phyloP scores from a whole-genome alignment of 1,140 invertebrate species.

The Apis dorsata region DNA sequence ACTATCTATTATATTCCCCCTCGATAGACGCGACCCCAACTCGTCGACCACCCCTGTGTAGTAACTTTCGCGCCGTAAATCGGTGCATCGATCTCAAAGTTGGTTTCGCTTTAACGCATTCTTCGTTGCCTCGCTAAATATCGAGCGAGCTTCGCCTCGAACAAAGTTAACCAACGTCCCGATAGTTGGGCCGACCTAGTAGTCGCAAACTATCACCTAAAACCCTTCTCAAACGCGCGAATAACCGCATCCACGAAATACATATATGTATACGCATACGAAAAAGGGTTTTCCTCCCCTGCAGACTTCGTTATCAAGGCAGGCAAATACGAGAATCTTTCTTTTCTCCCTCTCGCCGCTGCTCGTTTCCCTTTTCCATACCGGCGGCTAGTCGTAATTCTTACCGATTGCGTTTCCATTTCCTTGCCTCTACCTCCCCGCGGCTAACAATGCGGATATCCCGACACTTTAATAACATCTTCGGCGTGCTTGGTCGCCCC shows the following conservation, averaged over 20 bases:
- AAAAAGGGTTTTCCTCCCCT: neutral
- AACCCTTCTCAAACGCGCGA: no score
- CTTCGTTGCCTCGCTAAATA: conserved; percentile 42
- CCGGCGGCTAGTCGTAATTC: neutral
- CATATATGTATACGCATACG: no score
- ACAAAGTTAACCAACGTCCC: conserved; percentile 40
- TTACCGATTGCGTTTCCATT: conserved; percentile 27
- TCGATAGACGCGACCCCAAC: no score
- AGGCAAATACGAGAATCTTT: neutral
- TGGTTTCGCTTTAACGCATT: neutral
- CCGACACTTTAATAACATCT: conserved; percentile 41
- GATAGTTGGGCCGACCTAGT: conserved; percentile 24
- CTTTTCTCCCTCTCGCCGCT: neutral
- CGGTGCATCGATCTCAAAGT: neutral
- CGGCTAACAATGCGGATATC: conserved; percentile 13
- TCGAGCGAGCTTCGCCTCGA: conserved; percentile 26
- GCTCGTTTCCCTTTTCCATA: neutral
- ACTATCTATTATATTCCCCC: no score
- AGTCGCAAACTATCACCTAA: neutral
- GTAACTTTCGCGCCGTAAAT: neutral
- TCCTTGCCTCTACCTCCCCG: neutral
- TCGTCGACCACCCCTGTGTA: no score
- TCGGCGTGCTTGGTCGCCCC: neutral
- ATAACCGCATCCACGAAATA: no score
- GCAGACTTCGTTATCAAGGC: neutral